phyloP scores from a whole-genome alignment of 2,113 vertebrate genomes.

The Chinchilla lanigera region DNA sequence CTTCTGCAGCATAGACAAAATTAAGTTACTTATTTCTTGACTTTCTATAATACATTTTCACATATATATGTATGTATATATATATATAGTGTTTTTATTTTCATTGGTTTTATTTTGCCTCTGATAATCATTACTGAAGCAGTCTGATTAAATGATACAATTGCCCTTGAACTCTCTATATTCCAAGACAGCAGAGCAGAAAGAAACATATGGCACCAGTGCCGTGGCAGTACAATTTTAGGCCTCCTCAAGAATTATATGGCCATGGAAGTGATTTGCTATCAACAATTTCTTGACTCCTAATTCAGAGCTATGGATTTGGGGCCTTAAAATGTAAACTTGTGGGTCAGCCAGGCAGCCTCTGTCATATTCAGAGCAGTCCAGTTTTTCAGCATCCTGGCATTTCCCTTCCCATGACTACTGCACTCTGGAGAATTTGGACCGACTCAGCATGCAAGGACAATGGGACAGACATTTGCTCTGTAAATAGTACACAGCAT shows the following conservation, averaged over 20 bases:
- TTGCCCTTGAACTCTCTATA: constrained; percentile 70
- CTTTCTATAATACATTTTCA: not conserved
- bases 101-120: constrained; percentile 32
- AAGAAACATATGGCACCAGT: constrained; percentile 75
- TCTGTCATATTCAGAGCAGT: constrained; percentile 63
- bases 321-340: constrained; percentile 56
- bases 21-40: not conserved
- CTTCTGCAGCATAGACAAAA: not conserved
- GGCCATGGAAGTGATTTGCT: constrained; percentile 62
- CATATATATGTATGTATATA: not conserved
- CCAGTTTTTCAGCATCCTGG: constrained; percentile 78
- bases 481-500: not conserved
- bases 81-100: not conserved
- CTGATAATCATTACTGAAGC: constrained; percentile 25
- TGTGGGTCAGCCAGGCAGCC: constrained; percentile 65
- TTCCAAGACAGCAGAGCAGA: constrained; percentile 76
- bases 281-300: constrained; percentile 74
- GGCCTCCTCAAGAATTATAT: constrained; percentile 62
- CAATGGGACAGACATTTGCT: constrained; percentile 46
- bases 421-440: constrained; percentile 64
- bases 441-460: constrained; percentile 66
- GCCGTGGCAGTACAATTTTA: constrained; percentile 36
- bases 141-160: constrained; percentile 69
- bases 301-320: constrained; percentile 61
- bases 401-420: constrained; percentile 21